Evolutionary conservation across 2,113 vertebrate genomes (phyloP).

Genomic region (Nettapus auritus): DNA sequence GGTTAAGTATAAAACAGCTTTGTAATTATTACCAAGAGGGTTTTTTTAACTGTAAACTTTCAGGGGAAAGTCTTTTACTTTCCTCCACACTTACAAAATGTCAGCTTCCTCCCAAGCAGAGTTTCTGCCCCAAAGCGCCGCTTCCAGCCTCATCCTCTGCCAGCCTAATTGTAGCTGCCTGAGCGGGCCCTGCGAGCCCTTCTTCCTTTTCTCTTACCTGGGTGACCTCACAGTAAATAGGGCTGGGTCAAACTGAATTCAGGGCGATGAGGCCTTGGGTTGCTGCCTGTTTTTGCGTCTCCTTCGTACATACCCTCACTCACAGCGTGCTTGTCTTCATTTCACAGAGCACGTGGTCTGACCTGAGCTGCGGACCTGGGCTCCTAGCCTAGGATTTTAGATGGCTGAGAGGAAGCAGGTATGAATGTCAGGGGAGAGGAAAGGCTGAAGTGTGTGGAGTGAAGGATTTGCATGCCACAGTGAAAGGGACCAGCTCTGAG

Average conservation of each 20-base stretch:
- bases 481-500: not conserved
- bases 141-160: not conserved
- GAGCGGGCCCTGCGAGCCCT: fast-evolving
- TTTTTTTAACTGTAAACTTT: not conserved
- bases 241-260: not conserved
- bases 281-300: not conserved
- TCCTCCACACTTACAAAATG: not conserved
- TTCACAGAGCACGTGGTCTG: not conserved
- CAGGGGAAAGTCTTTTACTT: not conserved
- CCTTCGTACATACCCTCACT: not conserved
- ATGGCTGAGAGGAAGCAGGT: not conserved
- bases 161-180: not conserved
- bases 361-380: fast-evolving
- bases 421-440: not conserved
- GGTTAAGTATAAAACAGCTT: not conserved
- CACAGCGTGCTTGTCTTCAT: not conserved
- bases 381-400: not conserved
- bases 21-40: not conserved
- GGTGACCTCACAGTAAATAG: not conserved
- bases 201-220: not conserved
- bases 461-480: not conserved
- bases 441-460: not conserved
- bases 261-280: not conserved
- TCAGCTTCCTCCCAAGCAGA: not conserved
- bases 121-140: not conserved